These are phyloP conservation scores for Eilema griseolum DNA, from an alignment of 2,888 invertebrate species.

Conservation along the genomic window DNA sequence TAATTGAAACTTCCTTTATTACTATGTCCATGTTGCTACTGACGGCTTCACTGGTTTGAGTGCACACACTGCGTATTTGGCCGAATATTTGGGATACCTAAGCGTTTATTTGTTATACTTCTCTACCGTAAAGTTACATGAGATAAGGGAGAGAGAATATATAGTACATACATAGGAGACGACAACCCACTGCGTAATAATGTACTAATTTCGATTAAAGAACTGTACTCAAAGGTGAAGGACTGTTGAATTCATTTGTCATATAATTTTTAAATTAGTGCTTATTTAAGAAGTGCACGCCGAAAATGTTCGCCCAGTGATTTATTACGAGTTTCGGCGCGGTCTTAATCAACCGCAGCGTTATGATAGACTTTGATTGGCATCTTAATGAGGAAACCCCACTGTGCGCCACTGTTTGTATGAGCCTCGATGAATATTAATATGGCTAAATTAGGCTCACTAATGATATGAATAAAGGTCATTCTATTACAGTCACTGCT, in stretches of 20 bases:
- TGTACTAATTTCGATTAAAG: not conserved
- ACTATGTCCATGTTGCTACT: no score
- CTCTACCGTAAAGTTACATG: no score
- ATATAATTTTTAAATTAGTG: not conserved
- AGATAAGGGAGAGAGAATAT: no score
- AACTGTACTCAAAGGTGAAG: not conserved
- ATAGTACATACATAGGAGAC: no score
- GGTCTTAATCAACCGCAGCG: slow-evolving; percentile 4
- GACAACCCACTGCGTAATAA: not conserved
- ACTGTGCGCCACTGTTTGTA: not conserved
- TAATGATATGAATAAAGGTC: slow-evolving; percentile 1
- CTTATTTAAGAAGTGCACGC: not conserved
- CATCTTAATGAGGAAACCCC: slow-evolving; percentile 2
- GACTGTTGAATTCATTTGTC: not conserved
- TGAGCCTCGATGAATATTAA: not conserved
- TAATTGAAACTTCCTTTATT: slow-evolving; percentile 38
- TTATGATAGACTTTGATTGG: slow-evolving; percentile 1
- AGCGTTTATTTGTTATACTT: no score
- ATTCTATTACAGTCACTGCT: not conserved
- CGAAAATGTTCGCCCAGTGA: not conserved
- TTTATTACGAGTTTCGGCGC: not conserved
- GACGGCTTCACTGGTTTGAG: no score
- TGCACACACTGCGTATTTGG: no score
- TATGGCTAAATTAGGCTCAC: not conserved
- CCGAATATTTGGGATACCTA: no score